These are phyloP conservation scores for Aspidiotus destructor DNA, from an alignment of 2,888 invertebrate species.

Conservation along the genomic window DNA sequence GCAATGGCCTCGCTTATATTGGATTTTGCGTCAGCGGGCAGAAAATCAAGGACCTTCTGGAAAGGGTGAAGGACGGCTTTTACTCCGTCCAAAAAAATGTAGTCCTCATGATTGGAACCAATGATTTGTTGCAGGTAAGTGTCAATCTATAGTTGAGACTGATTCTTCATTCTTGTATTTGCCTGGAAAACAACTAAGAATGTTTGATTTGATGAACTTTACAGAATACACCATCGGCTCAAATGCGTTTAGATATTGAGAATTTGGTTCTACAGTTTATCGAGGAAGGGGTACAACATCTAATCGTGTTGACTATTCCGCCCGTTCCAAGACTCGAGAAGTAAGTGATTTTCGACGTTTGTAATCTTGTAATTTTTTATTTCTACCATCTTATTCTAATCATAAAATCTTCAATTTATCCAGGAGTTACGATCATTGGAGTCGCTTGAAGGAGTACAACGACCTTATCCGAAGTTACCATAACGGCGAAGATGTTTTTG, in stretches of 20 bases:
- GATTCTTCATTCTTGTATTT: background rate
- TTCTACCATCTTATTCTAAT: no score
- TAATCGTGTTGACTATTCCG: conserved; percentile 34
- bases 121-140: conserved; percentile 36
- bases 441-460: conserved; percentile 9
- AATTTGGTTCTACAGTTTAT: background rate
- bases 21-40: conserved; percentile 37
- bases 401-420: no score
- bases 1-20: conserved; percentile 29
- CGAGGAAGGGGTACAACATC: background rate
- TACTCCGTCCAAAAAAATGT: conserved; percentile 34
- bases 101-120: conserved; percentile 37
- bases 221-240: background rate
- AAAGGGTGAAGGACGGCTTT: conserved; percentile 28
- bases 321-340: conserved; percentile 35
- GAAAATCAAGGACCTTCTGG: conserved; percentile 35
- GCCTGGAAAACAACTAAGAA: background rate
- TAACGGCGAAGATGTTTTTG: conserved; percentile 7
- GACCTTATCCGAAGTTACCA: background rate
- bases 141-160: background rate
- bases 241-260: background rate
- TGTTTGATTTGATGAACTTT: background rate
- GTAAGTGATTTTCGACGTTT: no score
- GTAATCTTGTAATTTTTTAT: no score
- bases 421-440: conserved; percentile 19